Percentiles rank a stretch among this genome's conserved stretches.
Evolutionary conservation across 2,888 invertebrate genomes (phyloP).

Genomic region (Coelopa pilipes): DNA sequence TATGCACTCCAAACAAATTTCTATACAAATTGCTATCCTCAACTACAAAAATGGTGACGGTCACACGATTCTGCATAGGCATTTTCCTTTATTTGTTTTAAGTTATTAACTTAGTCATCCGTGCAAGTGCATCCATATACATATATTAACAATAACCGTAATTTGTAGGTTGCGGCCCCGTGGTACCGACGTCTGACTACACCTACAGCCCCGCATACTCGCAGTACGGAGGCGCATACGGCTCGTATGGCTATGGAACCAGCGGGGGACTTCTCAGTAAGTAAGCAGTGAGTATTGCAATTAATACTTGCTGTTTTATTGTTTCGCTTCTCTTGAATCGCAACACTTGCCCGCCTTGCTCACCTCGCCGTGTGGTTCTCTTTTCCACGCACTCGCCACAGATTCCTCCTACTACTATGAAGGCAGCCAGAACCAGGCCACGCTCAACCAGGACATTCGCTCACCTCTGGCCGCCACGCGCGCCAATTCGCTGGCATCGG

Average conservation of each 20-base stretch:
- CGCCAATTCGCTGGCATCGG: slow-evolving; percentile 77
- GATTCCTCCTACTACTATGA: slow-evolving; percentile 76
- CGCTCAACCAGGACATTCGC: slow-evolving; percentile 72
- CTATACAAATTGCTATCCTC: too few relatives aligned
- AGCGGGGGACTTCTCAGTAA: slow-evolving; percentile 76
- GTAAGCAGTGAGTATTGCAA: slow-evolving; percentile 46
- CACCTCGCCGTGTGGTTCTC: not conserved
- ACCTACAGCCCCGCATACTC: slow-evolving; percentile 79
- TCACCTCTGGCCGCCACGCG: slow-evolving; percentile 78
- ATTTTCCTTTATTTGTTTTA: not conserved
- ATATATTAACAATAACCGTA: not conserved
- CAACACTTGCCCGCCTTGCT: not conserved
- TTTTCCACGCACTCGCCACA: slow-evolving; percentile 50
- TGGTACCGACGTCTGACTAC: slow-evolving; percentile 75
- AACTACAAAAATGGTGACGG: slow-evolving; percentile 10
- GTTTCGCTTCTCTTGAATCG: slow-evolving; percentile 24
- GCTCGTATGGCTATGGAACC: slow-evolving; percentile 74
- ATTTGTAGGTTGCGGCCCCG: slow-evolving; percentile 71
- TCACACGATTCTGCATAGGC: not conserved
- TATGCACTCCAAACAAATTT: too few relatives aligned
- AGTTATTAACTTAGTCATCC: too few relatives aligned
- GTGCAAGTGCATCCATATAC: too few relatives aligned
- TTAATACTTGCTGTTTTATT: slow-evolving; percentile 53
- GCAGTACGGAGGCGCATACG: slow-evolving; percentile 68
- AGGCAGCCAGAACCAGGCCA: slow-evolving; percentile 60